These are phyloP conservation scores for Corapipo altera DNA, from an alignment of 2,113 vertebrate species.

Conservation along the genomic window DNA sequence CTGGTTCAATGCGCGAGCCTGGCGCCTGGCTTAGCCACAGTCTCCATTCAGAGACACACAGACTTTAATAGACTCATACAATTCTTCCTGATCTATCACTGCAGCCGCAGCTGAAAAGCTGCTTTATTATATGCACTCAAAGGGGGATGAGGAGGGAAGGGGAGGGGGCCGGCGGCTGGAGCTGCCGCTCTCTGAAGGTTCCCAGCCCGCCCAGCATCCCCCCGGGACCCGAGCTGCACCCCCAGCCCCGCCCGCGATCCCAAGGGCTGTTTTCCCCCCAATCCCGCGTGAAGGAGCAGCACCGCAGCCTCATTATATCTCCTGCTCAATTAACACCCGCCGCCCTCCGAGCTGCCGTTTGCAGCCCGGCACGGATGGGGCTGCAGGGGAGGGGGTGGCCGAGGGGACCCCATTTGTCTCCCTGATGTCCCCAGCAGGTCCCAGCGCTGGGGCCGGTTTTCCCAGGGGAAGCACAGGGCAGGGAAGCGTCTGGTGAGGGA, in stretches of 20 bases:
- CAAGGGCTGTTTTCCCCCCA: background rate
- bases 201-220: background rate
- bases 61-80: slow-evolving; percentile 73
- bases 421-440: background rate
- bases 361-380: background rate
- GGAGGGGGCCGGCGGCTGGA: slow-evolving; percentile 26
- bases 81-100: slow-evolving; percentile 64
- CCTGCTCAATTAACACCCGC: background rate
- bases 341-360: background rate
- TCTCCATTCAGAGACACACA: slow-evolving; percentile 75
- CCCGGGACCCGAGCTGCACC: background rate
- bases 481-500: accelerated
- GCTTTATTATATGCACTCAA: slow-evolving; percentile 43
- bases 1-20: slow-evolving; percentile 81
- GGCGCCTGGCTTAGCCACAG: slow-evolving; percentile 83
- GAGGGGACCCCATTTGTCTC: background rate
- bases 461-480: background rate
- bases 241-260: background rate
- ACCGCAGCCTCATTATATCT: background rate
- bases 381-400: background rate
- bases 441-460: background rate
- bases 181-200: background rate
- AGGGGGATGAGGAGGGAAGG: slow-evolving; percentile 35
- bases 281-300: background rate
- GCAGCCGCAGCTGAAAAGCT: slow-evolving; percentile 66